A percentile compares a stretch with the other conserved stretches of the same genome.
phyloP scores from a whole-genome alignment of 2,113 vertebrate genomes.

The Nycticebus coucang region DNA sequence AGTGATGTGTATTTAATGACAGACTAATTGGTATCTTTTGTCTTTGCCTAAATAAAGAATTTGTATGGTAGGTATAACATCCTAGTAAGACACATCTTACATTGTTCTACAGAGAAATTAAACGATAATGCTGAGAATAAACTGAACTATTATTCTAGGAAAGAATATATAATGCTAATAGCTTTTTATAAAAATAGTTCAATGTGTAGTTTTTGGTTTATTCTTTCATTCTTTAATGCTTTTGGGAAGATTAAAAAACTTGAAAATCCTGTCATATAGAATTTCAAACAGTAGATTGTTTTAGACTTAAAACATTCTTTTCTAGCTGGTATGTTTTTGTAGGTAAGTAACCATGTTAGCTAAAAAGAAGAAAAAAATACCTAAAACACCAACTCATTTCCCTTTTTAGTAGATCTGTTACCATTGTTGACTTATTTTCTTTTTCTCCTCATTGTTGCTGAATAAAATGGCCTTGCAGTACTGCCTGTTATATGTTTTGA shows the following conservation, averaged over 20 bases:
- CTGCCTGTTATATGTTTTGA: conserved; percentile 50
- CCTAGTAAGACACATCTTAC: not conserved
- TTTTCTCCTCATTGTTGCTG: conserved; percentile 15
- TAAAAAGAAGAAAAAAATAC: not conserved
- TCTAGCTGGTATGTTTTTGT: conserved; percentile 24
- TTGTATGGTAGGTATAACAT: not conserved
- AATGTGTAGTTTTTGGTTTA: not conserved
- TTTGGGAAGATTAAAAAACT: not conserved
- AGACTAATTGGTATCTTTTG: not conserved
- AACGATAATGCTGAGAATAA: not conserved
- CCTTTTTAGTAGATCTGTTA: conserved; percentile 15
- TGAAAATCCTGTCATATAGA: conserved; percentile 28
- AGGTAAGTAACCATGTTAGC: conserved; percentile 29
- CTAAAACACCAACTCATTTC: conserved; percentile 38
- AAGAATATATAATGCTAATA: not conserved
- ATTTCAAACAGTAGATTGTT: conserved; percentile 37
- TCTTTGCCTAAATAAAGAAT: not conserved
- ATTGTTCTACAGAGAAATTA: not conserved
- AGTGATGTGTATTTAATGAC: conserved; percentile 1
- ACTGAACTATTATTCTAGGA: not conserved
- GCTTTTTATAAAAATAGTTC: not conserved
- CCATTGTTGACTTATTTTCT: conserved; percentile 10
- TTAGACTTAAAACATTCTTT: not conserved
- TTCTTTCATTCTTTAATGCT: not conserved
- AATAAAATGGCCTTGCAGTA: not conserved